phyloP scores from a whole-genome alignment of 2,797 vertebrate genomes.

The Lophotriccus pileatus region DNA sequence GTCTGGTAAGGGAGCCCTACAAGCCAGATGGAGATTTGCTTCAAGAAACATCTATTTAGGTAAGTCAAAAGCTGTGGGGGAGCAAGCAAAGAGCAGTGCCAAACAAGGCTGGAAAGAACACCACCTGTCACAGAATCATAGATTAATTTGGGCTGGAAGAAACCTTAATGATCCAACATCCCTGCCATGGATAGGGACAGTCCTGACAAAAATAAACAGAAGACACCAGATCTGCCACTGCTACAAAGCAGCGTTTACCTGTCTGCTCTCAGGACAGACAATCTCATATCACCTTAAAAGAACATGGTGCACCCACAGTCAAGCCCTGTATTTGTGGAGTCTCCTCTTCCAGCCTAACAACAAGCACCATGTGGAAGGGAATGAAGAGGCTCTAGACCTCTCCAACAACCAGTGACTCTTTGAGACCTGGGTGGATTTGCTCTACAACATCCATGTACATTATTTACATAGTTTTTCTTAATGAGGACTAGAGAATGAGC shows the following conservation, averaged over 20 bases:
- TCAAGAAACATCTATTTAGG: neutral
- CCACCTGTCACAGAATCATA: neutral
- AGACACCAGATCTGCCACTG: neutral
- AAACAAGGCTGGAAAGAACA: neutral
- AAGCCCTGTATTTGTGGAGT: neutral
- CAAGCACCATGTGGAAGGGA: neutral
- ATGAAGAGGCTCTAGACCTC: neutral
- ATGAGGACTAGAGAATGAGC: neutral
- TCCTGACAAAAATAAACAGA: neutral
- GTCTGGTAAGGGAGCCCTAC: neutral
- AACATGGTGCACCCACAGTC: neutral
- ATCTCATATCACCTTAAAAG: neutral
- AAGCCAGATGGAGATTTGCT: neutral
- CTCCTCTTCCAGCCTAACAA: neutral
- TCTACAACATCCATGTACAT: neutral
- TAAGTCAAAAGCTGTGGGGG: neutral
- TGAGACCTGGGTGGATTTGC: neutral
- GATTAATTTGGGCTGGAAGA: neutral
- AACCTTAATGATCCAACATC: neutral
- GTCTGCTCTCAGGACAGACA: accelerated
- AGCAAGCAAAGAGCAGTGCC: neutral
- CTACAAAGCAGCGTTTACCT: accelerated
- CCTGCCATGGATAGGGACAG: neutral
- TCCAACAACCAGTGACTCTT: neutral
- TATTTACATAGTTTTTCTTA: neutral